Evolutionary conservation across 2,888 invertebrate species (phyloP), one percentile per base, ranked within the genome.

Genomic region (Drosophila peninsularis): DNA sequence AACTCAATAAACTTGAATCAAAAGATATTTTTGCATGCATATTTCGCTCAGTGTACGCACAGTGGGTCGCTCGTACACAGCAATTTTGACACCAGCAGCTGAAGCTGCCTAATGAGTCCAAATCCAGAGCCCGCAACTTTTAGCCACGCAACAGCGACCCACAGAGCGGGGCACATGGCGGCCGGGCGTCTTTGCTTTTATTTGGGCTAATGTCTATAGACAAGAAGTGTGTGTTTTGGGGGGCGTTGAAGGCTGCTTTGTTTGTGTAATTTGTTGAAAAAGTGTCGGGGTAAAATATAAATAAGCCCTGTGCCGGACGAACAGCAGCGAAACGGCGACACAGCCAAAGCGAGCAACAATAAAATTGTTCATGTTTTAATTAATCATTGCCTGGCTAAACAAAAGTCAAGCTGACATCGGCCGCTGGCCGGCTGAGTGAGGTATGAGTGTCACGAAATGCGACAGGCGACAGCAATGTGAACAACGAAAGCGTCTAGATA

Each of bases 41-140:
- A 41, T 39, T 56, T 56, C 45, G 17, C 45, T 37, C 13, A 30
- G 56, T 37, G 56, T 27, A 27, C 24, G 27, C 61, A 56, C 5
- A 45, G 56, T 61, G 19, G 44, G 39, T 30, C 62, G 49, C 47
- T 52, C 53, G 55, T 71, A 57, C 47, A 49, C 62, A 45, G 77
- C 65, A 75, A 78, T 86, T 80, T 81, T 82, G 77, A 86, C 77
- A 84, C 87, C 84, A 84, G 73, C 80, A 78, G 78, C 67, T 73
- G 64, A 78, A 73, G 71, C 80, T 65, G 79, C 75, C 82, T 85
- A 86, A 85, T 85, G 84, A 85, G 86, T 84, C 81, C 79, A 78
- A 84, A 82, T 82, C 72, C 87, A 56, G 57, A 56, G 79, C 82
- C 82, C 85, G 82, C 85, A 82, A 82, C 66, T 73, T 81, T 82